Evolutionary conservation across 1,140 invertebrate genomes (phyloP), one percentile per base, ranked within the genome.

Genomic region (Drosophila yakuba): DNA sequence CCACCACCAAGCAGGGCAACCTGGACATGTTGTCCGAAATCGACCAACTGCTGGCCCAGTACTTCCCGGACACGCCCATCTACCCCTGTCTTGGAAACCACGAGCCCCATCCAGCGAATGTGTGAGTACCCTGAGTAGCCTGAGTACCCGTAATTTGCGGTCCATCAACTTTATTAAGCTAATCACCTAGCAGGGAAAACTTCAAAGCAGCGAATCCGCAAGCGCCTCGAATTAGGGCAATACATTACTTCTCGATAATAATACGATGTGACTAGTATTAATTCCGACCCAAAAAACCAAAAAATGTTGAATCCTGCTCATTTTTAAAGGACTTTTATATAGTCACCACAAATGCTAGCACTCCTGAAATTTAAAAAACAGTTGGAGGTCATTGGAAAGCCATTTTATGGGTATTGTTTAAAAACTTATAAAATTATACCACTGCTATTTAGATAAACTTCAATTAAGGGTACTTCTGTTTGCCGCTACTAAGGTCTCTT

Each of bases 81-180:
- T 95, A 95, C 84, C 94, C 96, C 4, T 94, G 95, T 28, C 90
- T 98, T 47, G 97, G 97, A 48, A 98, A 98, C 91, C 98, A 98
- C 80, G 97, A 98, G 93, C 94, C 96, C 52, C 95, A 96, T 92
- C 97, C 97, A 14, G 93, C 96, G 2, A 97, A 98, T 93, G 94
- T 95, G 83, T 88, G 71, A 55, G 82, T 79, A 25, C 23, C 20
- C 20, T 2, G 20, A 55, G 82, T 79, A 25, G 2, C 20, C 20
- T 2, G 20, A 20, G 20, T 20, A 43, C 12, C 28, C 39, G 38
- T 95, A 96, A 93, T 94, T 94, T 93, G 55, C 28, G n/a, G 10
- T 5, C 25, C 17, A n/a, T n/a, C 36, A 39, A 25, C 52, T 38
- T 45, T 39, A 68, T 66, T 68, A 54, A 32, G 20, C 14, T 68